Base-by-base conservation (phyloP, 2,888 invertebrate species). In the Muschampia plurimacula region DNA sequence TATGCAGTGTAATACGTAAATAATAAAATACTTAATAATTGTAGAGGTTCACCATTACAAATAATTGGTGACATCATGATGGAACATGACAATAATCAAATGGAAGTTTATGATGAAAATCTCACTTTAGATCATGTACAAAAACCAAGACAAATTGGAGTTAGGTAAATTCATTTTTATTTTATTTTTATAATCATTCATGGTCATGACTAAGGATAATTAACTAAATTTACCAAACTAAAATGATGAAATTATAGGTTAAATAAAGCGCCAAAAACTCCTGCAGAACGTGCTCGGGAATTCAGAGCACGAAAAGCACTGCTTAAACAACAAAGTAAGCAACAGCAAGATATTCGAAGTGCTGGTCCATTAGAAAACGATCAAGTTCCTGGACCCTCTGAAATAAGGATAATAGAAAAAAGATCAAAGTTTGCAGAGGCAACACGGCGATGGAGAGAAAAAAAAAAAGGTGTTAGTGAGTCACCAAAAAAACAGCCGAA, bases 251-350 rank as follows among this genome's bases (percentile, higher is more conserved):
- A 32, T 32, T 32, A 32, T 32, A 32, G 32, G 75, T 77, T 74
- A 63, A 76, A 74, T 72, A 73, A 72, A 75, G 67, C 2, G 62
- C 74, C 75, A 76, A 69, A 79, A 78, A 73, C 76, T 74, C 67
- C 74, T 71, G 75, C 78, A 67, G 78, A 78, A 76, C 77, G 78
- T 74, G 75, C 64, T 75, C 73, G 76, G 77, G 76, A 79, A 73
- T 78, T 73, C 75, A 76, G 78, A 75, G 74, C 75, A 69, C 74
- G 74, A 71, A 76, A 73, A 80, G 72, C 76, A 72, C 73, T 77
- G 62, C 74, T 74, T 73, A 76, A 75, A 74, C 71, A 74, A 74
- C 75, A 74, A 72, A 73, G 60, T 71, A 77, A 79, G 69, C 77
- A 77, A 76, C 74, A 75, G 67, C 72, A 68, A 67, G 62, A 72